Base-by-base conservation (phyloP, 2,888 invertebrate species). In the Synergus umbraculus region DNA sequence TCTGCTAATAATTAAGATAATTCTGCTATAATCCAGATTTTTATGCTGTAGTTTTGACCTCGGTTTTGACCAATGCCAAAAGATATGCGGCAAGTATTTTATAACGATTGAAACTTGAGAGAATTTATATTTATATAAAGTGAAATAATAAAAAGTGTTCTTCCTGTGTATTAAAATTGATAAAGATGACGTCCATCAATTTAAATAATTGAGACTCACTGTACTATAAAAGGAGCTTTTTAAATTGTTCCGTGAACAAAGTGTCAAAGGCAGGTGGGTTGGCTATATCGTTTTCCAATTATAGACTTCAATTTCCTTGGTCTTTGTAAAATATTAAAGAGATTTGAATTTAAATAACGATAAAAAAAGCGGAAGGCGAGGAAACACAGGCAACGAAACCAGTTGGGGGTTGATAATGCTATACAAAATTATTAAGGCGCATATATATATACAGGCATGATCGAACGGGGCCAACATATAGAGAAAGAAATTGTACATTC, bases 271-370 rank as follows among this genome's bases (percentile, higher is more conserved):
- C 69, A 69, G 46, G 69, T 46, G 1, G 22, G 49, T 10, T 22
- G 12, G 29, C 46, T 49, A 46, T 46, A 22, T 69, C 49, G 13
- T 49, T 69, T 69, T 69, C 22, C 69, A 69, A 69, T 69, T 69
- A 49, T 46, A 46, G 44, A 69, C 69, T 69, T 69, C 69, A 69
- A 69, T 69, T 69, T 69, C 69, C 46, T 69, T 49, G 49, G 49
- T 49, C 69, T 69, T 69, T 69, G 49, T 69, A 18, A 69, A 46
- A 43, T 69, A 69, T 69, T 69, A 46, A 69, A 22, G 15, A 18
- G 49, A 22, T 69, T 69, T 69, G 46, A 69, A 69, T 69, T 69
- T 69, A 69, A 69, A 69, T 69, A 49, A 22, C 13, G 29, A 22
- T 29, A 46, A 69, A 69, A 37, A n/a, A 67, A 18, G 5, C 15